Evolutionary conservation across 2,888 invertebrate genomes (phyloP).

Genomic region (Cinara cedri): DNA sequence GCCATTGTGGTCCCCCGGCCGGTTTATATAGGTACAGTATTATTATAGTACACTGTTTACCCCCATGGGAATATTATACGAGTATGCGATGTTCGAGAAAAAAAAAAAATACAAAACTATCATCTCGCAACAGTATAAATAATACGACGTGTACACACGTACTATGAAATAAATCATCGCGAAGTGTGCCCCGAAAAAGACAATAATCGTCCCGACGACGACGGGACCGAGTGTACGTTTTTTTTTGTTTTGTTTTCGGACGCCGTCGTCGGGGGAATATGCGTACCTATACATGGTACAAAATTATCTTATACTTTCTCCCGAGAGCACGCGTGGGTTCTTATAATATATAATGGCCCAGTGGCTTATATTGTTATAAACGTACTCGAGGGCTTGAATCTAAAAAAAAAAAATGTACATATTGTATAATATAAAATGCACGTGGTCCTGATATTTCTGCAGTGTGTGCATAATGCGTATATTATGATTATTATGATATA

Average conservation of each 20-base stretch:
- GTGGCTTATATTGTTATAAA: constrained; percentile 5
- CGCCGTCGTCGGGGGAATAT: not conserved
- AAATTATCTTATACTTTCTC: not conserved
- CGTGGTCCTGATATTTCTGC: not conserved
- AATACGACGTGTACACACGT: not conserved
- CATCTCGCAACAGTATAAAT: not conserved
- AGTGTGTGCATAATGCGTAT: not conserved
- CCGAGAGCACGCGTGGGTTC: constrained; percentile 24
- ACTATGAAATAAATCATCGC: not conserved
- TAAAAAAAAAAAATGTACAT: not conserved
- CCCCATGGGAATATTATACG: constrained; percentile 35
- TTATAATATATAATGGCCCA: not conserved
- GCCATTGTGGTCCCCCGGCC: constrained; percentile 28
- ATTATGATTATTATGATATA: not conserved
- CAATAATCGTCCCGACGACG: not conserved
- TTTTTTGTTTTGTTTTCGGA: constrained; percentile 3
- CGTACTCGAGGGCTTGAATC: not conserved
- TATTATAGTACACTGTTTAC: too few relatives aligned
- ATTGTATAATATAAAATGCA: not conserved
- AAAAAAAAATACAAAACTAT: not conserved
- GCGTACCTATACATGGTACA: not conserved
- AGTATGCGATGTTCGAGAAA: constrained; percentile 9
- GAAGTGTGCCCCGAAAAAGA: constrained; percentile 19
- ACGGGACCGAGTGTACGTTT: not conserved
- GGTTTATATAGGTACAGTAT: too few relatives aligned